These are phyloP conservation scores for Merodon equestris DNA, from an alignment of 2,888 invertebrate species.

Conservation along the genomic window DNA sequence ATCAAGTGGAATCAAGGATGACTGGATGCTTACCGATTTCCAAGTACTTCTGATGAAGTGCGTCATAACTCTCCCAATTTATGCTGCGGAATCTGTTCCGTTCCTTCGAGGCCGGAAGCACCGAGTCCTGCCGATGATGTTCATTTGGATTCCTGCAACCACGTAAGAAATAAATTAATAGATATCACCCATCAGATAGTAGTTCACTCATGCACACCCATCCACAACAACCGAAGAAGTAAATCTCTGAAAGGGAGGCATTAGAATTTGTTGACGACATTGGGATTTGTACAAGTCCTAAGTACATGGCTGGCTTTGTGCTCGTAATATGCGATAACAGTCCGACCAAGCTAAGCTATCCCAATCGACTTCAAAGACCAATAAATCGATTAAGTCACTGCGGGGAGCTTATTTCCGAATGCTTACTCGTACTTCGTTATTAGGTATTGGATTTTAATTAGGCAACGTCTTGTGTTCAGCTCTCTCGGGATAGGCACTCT, in stretches of 20 bases:
- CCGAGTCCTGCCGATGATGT: constrained; percentile 87
- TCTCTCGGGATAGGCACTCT: constrained; percentile 9
- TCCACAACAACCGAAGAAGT: too few relatives aligned
- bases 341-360: constrained; percentile 9
- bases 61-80: constrained; percentile 95
- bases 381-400: constrained; percentile 53
- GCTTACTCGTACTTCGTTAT: constrained; percentile 26
- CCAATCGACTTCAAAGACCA: constrained; percentile 24
- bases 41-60: constrained; percentile 94
- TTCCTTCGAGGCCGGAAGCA: constrained; percentile 89
- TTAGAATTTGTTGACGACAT: constrained; percentile 38
- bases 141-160: constrained; percentile 92
- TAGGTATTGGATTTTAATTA: constrained; percentile 31
- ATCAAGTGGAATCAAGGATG: constrained; percentile 36
- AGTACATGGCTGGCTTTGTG: constrained; percentile 19
- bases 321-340: constrained; percentile 43
- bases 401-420: constrained; percentile 41
- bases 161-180: constrained; percentile 32
- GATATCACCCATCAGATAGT: too few relatives aligned
- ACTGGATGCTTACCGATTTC: constrained; percentile 87
- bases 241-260: too few relatives aligned
- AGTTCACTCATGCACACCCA: too few relatives aligned
- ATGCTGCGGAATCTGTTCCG: constrained; percentile 90
- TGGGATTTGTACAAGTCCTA: constrained; percentile 32
- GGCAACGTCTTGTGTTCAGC: background rate